phyloP scores from a whole-genome alignment of 1,140 invertebrate species.

The Lepidotrigona ventralis region DNA sequence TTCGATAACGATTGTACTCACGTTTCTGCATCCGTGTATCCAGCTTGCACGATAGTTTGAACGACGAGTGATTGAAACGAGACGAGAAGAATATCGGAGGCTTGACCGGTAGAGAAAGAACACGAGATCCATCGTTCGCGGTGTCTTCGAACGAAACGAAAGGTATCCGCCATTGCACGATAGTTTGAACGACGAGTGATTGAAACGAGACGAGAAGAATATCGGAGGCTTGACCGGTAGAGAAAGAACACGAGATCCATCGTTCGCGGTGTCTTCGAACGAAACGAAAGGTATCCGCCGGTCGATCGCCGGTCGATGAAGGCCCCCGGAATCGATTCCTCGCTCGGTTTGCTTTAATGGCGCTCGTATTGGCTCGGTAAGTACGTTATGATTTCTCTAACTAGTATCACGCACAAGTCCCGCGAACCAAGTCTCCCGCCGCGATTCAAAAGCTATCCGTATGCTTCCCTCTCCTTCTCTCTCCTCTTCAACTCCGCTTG shows the following conservation, averaged over 20 bases:
- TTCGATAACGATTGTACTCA: constrained; percentile 2
- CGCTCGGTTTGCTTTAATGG: constrained; percentile 67
- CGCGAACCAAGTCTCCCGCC: constrained; percentile 58
- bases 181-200: background rate
- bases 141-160: constrained; percentile 16
- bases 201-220: constrained; percentile 14
- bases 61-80: background rate
- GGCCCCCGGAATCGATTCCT: constrained; percentile 62
- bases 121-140: constrained; percentile 20
- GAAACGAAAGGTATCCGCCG: constrained; percentile 12
- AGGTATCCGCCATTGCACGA: constrained; percentile 19
- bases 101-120: constrained; percentile 24
- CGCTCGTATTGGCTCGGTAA: constrained; percentile 56
- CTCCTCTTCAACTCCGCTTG: too few species aligned
- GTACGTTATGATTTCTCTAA: constrained; percentile 75
- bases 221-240: constrained; percentile 3
- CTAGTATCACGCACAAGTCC: constrained; percentile 66
- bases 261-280: constrained; percentile 21
- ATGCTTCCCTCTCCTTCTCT: constrained; percentile 5
- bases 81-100: constrained; percentile 10
- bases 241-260: constrained; percentile 31
- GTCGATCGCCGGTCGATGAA: constrained; percentile 49
- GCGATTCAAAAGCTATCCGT: constrained; percentile 29
- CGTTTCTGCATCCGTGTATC: constrained; percentile 11
- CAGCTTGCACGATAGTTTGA: background rate